phyloP scores from a whole-genome alignment of 1,140 invertebrate species.

The Bombus confusus region DNA sequence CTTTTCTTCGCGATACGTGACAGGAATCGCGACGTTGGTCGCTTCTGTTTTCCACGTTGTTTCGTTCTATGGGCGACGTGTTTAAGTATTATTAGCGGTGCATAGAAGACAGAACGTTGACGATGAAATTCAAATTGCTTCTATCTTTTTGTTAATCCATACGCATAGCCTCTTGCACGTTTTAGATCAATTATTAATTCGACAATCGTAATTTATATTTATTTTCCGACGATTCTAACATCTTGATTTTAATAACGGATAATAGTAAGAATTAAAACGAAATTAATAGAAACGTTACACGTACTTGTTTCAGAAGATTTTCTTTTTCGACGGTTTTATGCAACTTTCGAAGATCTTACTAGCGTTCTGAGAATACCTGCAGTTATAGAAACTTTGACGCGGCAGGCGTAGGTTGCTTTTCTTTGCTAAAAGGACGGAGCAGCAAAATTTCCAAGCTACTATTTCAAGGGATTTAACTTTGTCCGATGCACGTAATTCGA shows the following conservation, averaged over 20 bases:
- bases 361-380: background rate
- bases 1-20: slow-evolving; percentile 7
- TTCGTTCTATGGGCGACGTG: background rate
- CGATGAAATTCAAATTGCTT: no score
- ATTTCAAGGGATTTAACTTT: slow-evolving; percentile 14
- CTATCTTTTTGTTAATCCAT: no score
- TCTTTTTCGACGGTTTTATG: background rate
- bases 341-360: background rate
- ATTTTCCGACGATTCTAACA: background rate
- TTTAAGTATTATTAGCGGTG: background rate
- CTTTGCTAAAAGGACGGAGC: background rate
- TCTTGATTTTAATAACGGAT: background rate
- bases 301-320: background rate
- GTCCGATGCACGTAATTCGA: background rate
- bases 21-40: background rate
- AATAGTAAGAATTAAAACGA: no score
- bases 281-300: background rate
- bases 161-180: no score
- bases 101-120: no score
- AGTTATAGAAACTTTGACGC: background rate
- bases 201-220: no score
- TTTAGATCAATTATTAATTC: no score
- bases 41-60: background rate
- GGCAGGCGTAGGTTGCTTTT: no score
- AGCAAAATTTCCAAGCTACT: background rate